These are phyloP conservation scores for Labrus mixtus DNA, from an alignment of 2,113 vertebrate species.

Conservation along the genomic window DNA sequence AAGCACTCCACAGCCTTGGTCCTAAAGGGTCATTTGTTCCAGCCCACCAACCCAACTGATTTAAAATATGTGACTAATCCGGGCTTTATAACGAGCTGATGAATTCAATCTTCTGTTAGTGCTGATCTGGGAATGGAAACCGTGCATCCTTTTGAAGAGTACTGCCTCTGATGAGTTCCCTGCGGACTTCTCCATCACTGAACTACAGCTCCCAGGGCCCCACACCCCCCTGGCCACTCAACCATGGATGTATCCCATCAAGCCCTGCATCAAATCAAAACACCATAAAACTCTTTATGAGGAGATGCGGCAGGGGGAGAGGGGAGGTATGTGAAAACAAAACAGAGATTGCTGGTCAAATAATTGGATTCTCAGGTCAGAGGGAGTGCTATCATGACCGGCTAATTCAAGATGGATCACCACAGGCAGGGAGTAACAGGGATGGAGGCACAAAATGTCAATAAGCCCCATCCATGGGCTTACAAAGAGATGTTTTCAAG, in stretches of 20 bases:
- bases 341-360: constrained; percentile 69
- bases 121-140: constrained; percentile 76
- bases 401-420: constrained; percentile 84
- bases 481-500: constrained; percentile 77
- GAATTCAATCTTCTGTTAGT: constrained; percentile 80
- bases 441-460: constrained; percentile 75
- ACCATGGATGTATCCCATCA: constrained; percentile 74
- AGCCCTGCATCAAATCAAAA: constrained; percentile 80
- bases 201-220: constrained; percentile 74
- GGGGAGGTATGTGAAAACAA: constrained; percentile 63
- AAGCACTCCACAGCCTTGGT: constrained; percentile 55
- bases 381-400: constrained; percentile 81
- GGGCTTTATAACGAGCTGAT: constrained; percentile 78
- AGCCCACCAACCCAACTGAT: constrained; percentile 65
- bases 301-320: constrained; percentile 61
- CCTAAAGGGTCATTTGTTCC: constrained; percentile 79
- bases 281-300: constrained; percentile 80
- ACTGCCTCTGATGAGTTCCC: constrained; percentile 73
- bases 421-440: constrained; percentile 71
- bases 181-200: constrained; percentile 70
- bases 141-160: constrained; percentile 66
- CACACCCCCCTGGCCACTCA: constrained; percentile 71
- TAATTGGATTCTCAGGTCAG: constrained; percentile 82
- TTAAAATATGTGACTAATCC: constrained; percentile 77
- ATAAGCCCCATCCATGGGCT: constrained; percentile 72